phyloP scores from a whole-genome alignment of 2,113 vertebrate genomes.

The Poeciliopsis retropinna region DNA sequence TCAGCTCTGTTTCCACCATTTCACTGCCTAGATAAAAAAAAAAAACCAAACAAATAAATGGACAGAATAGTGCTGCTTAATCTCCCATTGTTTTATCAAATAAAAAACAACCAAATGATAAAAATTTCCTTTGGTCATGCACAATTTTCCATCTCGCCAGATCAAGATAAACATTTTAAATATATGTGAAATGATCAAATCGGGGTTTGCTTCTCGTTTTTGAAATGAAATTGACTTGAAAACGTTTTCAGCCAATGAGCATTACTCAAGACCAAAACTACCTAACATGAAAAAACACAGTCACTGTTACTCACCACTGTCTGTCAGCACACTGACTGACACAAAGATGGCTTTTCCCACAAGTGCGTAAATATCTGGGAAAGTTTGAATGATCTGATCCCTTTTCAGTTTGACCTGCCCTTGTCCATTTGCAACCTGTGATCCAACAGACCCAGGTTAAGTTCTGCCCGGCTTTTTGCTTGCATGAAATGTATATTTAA shows the following conservation, averaged over 20 bases:
- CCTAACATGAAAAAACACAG: not conserved
- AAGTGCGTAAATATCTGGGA: slow-evolving; percentile 20
- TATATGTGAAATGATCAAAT: not conserved
- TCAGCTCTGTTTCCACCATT: slow-evolving; percentile 85
- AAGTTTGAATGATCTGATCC: slow-evolving; percentile 54
- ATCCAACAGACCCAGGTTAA: not conserved
- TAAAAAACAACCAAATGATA: not conserved
- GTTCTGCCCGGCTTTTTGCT: rapidly evolving
- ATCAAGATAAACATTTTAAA: not conserved
- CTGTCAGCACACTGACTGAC: slow-evolving; percentile 78
- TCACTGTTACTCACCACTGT: slow-evolving; percentile 77
- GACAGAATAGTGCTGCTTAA: not conserved
- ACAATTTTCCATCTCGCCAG: not conserved
- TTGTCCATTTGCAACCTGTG: slow-evolving; percentile 34
- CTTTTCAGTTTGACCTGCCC: slow-evolving; percentile 53
- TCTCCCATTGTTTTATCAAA: not conserved
- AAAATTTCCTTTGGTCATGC: not conserved
- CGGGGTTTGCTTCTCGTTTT: not conserved
- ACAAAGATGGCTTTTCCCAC: slow-evolving; percentile 66
- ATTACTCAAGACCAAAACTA: not conserved
- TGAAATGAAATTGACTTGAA: too few relatives aligned
- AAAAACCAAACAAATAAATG: not conserved
- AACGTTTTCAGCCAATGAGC: not conserved
- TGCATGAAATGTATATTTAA: not conserved
- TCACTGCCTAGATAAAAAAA: slow-evolving; percentile 82